Evolutionary conservation across 2,113 vertebrate genomes (phyloP).

Genomic region (Acrocephalus arundinaceus): DNA sequence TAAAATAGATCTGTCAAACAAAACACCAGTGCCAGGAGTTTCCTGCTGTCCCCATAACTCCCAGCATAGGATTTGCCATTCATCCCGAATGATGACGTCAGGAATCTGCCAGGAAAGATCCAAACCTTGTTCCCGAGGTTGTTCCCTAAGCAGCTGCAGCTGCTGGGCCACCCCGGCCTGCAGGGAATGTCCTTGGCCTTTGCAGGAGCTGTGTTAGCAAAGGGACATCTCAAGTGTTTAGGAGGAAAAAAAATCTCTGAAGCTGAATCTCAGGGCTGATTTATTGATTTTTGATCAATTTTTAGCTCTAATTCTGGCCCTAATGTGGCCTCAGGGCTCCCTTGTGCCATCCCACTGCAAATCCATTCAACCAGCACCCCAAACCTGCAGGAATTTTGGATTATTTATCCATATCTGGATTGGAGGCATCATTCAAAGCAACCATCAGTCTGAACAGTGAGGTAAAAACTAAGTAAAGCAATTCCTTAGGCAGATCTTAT

Average conservation of each 20-base stretch:
- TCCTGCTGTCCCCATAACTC: constrained; percentile 65
- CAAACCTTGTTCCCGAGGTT: constrained; percentile 33
- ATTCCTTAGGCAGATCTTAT: background rate
- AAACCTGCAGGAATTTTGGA: background rate
- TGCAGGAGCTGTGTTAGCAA: background rate
- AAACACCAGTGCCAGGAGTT: constrained; percentile 42
- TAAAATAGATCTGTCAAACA: constrained; percentile 65
- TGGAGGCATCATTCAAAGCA: background rate
- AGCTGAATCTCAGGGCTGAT: background rate
- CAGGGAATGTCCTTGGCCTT: background rate
- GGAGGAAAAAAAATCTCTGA: constrained; percentile 5
- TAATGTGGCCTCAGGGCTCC: background rate
- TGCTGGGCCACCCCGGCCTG: background rate
- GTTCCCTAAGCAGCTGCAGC: constrained; percentile 70
- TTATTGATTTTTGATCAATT: background rate
- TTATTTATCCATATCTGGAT: background rate
- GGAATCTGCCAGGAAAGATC: constrained; percentile 68
- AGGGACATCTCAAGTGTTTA: background rate
- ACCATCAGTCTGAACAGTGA: background rate
- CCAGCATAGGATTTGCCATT: constrained; percentile 63
- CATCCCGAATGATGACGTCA: constrained; percentile 64
- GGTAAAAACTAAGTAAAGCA: background rate
- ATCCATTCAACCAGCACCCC: background rate
- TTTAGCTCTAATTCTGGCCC: background rate
- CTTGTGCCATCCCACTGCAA: background rate